Evolutionary conservation across 53 echinoderm and acorn worm genomes (phyloP), one percentile per base, ranked within the genome.

Genomic region (Apostichopus leukothele): DNA sequence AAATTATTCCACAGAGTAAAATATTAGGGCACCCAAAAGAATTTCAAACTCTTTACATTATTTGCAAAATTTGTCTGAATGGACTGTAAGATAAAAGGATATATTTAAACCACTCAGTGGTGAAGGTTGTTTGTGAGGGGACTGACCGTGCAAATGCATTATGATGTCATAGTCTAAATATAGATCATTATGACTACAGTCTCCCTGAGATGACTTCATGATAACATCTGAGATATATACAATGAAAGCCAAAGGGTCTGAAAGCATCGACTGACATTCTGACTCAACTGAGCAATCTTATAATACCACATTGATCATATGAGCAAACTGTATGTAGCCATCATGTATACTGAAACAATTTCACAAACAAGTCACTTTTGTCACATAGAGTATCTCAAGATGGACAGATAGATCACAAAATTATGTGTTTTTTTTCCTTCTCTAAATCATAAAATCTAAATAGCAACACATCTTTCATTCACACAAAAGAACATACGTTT

Each of bases 91-190:
- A n/a, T 16, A 16, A 71, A 18, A 18, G n/a, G 18, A 1, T 18
- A 71, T 71, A 63, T 71, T 71, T 71, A 6, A 71, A 14, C 71
- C 71, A 16, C 71, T 19, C 18, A 71, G 71, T 71, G 18, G 6
- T 19, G 71, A 71, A 71, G 71, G 71, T 71, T 71, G 18, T 13
- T 71, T 57, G 39, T n/a, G 60, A 81, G 81, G 81, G 81, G 81
- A 81, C 81, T 81, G 81, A 81, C 81, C 81, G 81, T 59, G 22
- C 51, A 21, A 59, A 59, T 50, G 51, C 18, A 19, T n/a, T 8
- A 81, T 81, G 81, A 54, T 81, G 81, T 81, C 81, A 81, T 81
- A 59, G 5, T 81, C 81, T 54, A 18, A 19, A 54, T 50, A 81
- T 81, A 81, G 57, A 9, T 5, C 11, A 50, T 50, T 14, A 55